Evolutionary conservation across 2,113 vertebrate genomes (phyloP).

Genomic region (Phasianus colchicus): DNA sequence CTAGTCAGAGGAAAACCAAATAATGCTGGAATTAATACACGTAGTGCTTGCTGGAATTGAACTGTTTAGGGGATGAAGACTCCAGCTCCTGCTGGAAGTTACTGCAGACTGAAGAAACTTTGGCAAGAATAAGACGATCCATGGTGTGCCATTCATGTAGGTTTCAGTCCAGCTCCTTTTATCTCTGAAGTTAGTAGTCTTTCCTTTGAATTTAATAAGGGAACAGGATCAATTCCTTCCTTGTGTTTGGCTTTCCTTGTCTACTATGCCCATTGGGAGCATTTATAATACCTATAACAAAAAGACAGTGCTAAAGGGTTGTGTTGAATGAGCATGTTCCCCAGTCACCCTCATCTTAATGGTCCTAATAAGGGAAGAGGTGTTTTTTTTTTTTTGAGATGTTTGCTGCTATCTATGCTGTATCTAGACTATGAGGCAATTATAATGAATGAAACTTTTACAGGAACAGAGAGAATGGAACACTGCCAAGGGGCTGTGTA

Average conservation of each 20-base stretch:
- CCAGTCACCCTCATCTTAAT: neutral
- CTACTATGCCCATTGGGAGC: neutral
- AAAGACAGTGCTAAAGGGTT: neutral
- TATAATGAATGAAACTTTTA: neutral
- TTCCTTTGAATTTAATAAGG: constrained; percentile 15
- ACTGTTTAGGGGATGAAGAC: neutral
- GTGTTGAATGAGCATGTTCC: neutral
- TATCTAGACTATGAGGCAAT: neutral
- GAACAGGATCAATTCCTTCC: neutral
- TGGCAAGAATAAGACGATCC: neutral
- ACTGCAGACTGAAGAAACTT: neutral
- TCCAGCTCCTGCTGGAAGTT: neutral
- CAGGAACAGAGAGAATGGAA: neutral
- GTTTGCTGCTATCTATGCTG: neutral
- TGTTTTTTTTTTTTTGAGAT: neutral
- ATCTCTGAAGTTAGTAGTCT: neutral
- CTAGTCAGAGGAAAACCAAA: constrained; percentile 14
- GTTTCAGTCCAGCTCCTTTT: neutral
- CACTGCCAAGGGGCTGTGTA: neutral
- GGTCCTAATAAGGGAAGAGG: neutral
- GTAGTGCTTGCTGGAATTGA: neutral
- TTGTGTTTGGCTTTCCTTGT: neutral
- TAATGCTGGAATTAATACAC: constrained; percentile 22
- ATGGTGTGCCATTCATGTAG: neutral
- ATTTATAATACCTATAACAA: constrained; percentile 15